These are phyloP conservation scores for Drosophila mimetica DNA, from an alignment of 2,888 invertebrate genomes.

Conservation along the genomic window DNA sequence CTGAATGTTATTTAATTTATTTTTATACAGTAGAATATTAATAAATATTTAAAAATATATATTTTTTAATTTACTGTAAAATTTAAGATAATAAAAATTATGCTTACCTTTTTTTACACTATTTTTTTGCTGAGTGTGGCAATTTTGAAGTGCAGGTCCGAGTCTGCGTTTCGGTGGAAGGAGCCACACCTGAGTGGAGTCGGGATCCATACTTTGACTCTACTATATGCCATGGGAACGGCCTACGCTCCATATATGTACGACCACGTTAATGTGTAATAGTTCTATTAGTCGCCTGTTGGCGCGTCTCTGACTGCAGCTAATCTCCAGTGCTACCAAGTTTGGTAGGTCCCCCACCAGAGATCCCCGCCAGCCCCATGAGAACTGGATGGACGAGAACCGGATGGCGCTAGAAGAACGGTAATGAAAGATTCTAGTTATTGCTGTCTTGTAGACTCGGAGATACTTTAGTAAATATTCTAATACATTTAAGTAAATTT, in stretches of 20 bases:
- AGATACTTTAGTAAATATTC: constrained; percentile 4
- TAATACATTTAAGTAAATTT: no score
- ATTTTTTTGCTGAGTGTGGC: background rate
- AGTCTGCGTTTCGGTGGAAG: constrained; percentile 13
- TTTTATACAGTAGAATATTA: no score
- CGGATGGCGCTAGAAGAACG: constrained; percentile 36
- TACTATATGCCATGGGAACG: constrained; percentile 42
- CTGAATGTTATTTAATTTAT: no score
- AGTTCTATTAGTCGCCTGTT: constrained; percentile 77
- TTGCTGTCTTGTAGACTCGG: background rate
- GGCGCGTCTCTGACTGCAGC: constrained; percentile 76
- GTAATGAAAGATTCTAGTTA: constrained; percentile 7
- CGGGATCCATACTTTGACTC: background rate
- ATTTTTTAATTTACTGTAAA: background rate
- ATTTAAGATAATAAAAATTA: no score
- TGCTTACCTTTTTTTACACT: no score
- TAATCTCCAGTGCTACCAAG: constrained; percentile 74
- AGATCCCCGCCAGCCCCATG: constrained; percentile 16
- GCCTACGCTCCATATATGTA: constrained; percentile 41
- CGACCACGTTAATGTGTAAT: constrained; percentile 72
- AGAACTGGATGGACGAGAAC: constrained; percentile 27
- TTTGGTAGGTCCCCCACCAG: constrained; percentile 49
- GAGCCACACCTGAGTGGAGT: constrained; percentile 44
- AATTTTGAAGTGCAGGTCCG: background rate
- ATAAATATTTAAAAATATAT: no score